A percentile compares a stretch with the other conserved stretches of the same genome.
Evolutionary conservation across 2,888 invertebrate genomes (phyloP).

Genomic region (Dryadula phaetusa): DNA sequence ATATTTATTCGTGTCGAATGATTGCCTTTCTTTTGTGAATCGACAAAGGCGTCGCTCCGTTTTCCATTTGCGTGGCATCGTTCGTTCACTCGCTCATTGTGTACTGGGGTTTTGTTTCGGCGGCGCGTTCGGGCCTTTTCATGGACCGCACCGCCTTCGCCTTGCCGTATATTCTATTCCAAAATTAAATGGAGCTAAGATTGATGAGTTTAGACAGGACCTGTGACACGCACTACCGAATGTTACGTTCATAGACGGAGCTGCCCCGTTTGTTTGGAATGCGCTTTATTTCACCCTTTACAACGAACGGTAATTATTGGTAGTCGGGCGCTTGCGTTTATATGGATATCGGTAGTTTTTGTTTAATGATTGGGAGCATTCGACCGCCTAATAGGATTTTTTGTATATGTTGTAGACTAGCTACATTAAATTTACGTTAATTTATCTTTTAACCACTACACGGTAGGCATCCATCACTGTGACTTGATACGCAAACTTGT

Average conservation of each 20-base stretch:
- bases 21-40: conserved; percentile 83
- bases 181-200: conserved; percentile 79
- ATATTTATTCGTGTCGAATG: conserved; percentile 84
- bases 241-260: conserved; percentile 54
- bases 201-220: conserved; percentile 82
- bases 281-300: conserved; percentile 77
- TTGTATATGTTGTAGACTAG: conserved; percentile 61
- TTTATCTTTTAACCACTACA: conserved; percentile 63
- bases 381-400: conserved; percentile 76
- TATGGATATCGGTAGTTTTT: conserved; percentile 64
- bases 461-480: conserved; percentile 62
- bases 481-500: conserved; percentile 54
- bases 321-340: conserved; percentile 58
- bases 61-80: conserved; percentile 73
- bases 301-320: conserved; percentile 77
- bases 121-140: conserved; percentile 62
- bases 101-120: conserved; percentile 76
- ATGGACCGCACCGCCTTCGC: conserved; percentile 51
- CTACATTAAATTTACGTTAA: conserved; percentile 72
- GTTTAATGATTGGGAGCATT: conserved; percentile 69
- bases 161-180: conserved; percentile 62
- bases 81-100: conserved; percentile 65
- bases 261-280: conserved; percentile 65
- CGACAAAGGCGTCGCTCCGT: conserved; percentile 77
- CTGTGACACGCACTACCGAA: conserved; percentile 84